These are phyloP conservation scores for Setipinna tenuifilis DNA, from an alignment of 2,797 vertebrate species.

Conservation along the genomic window DNA sequence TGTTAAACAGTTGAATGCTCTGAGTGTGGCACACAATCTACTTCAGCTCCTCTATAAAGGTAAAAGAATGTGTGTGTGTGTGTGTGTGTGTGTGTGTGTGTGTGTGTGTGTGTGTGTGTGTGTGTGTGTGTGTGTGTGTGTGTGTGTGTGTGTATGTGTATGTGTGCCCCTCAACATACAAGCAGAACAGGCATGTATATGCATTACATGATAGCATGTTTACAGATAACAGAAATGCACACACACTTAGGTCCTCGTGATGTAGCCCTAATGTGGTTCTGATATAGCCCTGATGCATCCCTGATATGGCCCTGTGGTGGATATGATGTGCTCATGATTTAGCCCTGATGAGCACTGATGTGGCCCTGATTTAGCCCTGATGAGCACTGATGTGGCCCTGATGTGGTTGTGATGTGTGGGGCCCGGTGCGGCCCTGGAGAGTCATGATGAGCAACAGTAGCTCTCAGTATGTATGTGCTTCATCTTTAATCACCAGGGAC, in stretches of 20 bases:
- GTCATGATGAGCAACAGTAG: neutral
- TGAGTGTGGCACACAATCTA: constrained; percentile 66
- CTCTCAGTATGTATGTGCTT: neutral
- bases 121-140: constrained; percentile 39
- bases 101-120: too few relatives aligned
- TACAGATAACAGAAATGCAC: constrained; percentile 48
- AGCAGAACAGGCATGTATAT: constrained; percentile 1
- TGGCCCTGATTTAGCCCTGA: neutral
- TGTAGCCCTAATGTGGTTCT: neutral
- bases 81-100: constrained; percentile 34
- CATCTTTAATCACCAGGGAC: neutral
- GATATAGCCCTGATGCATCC: neutral
- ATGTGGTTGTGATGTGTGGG: neutral
- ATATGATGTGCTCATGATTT: neutral
- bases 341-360: neutral
- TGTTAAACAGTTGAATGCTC: constrained; percentile 64
- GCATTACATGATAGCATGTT: neutral
- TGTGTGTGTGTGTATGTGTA: too few relatives aligned
- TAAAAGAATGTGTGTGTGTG: constrained; percentile 53
- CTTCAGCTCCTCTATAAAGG: constrained; percentile 63
- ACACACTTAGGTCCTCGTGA: constrained; percentile 22
- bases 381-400: neutral
- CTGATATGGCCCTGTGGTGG: neutral
- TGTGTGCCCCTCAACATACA: too few relatives aligned
- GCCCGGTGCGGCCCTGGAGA: neutral